Percentiles rank a stretch among this genome's conserved stretches.
These are phyloP conservation scores for Drosophila pectinifera DNA, from an alignment of 1,140 invertebrate genomes.

Conservation along the genomic window DNA sequence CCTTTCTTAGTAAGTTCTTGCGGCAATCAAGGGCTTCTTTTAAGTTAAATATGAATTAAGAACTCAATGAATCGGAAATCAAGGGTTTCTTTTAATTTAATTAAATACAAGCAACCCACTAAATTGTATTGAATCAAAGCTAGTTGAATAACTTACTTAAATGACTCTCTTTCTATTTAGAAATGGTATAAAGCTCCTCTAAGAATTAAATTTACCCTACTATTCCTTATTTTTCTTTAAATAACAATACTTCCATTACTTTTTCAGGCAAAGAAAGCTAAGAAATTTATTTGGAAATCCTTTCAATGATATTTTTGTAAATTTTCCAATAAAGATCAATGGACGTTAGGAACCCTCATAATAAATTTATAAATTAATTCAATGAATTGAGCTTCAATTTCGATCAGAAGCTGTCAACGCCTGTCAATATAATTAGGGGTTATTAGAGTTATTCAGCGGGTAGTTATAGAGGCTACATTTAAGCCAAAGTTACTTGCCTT, in stretches of 20 bases:
- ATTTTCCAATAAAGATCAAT: slow-evolving; percentile 21
- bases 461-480: neutral
- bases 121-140: fast-evolving
- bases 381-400: slow-evolving; percentile 15
- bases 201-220: no score
- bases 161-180: no score
- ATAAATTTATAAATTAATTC: slow-evolving; percentile 17
- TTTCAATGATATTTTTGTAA: neutral
- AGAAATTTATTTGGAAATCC: neutral
- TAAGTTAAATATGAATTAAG: neutral
- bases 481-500: neutral
- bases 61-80: neutral
- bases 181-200: neutral
- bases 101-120: neutral
- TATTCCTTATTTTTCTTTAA: neutral
- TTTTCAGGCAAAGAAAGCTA: neutral
- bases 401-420: slow-evolving; percentile 15
- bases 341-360: slow-evolving; percentile 23
- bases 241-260: neutral
- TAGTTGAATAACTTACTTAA: neutral
- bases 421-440: slow-evolving; percentile 13
- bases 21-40: neutral
- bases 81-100: neutral
- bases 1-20: neutral
- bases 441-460: neutral